A percentile compares a stretch with the other conserved stretches of the same genome.
phyloP scores from a whole-genome alignment of 2,888 invertebrate species.

The Scaptodrosophila latifasciaeformis region DNA sequence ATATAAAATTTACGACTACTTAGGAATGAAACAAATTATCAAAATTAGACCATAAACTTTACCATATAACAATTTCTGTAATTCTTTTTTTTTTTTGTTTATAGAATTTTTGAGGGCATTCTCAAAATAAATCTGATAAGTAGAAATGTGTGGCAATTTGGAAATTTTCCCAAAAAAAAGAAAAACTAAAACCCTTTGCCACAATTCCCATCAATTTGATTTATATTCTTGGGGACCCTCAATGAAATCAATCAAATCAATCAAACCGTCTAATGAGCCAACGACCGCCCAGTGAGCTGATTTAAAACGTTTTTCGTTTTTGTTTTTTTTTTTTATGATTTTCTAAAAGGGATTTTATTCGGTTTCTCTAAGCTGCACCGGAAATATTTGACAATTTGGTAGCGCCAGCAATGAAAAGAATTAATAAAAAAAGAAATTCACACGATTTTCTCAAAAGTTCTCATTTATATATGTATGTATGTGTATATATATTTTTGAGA shows the following conservation, averaged over 20 bases:
- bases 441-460: neutral
- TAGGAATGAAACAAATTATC: constrained; percentile 48
- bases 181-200: too few relatives aligned
- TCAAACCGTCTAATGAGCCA: constrained; percentile 51
- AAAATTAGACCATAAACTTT: constrained; percentile 60
- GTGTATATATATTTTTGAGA: too few relatives aligned
- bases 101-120: constrained; percentile 12
- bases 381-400: neutral
- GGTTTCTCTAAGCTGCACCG: neutral
- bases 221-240: constrained; percentile 43
- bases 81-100: neutral
- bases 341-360: too few relatives aligned
- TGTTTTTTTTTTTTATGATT: too few relatives aligned
- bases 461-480: too few relatives aligned
- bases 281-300: constrained; percentile 34
- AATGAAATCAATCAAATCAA: constrained; percentile 57
- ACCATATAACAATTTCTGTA: constrained; percentile 1
- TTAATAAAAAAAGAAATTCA: neutral
- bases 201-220: constrained; percentile 64
- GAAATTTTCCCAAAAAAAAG: constrained; percentile 7
- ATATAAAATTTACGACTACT: constrained; percentile 31
- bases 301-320: too few relatives aligned
- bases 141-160: constrained; percentile 8
- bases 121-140: constrained; percentile 8
- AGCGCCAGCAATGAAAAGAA: neutral